Evolutionary conservation across 2,797 vertebrate species (phyloP).

Genomic region (Esox lucius): DNA sequence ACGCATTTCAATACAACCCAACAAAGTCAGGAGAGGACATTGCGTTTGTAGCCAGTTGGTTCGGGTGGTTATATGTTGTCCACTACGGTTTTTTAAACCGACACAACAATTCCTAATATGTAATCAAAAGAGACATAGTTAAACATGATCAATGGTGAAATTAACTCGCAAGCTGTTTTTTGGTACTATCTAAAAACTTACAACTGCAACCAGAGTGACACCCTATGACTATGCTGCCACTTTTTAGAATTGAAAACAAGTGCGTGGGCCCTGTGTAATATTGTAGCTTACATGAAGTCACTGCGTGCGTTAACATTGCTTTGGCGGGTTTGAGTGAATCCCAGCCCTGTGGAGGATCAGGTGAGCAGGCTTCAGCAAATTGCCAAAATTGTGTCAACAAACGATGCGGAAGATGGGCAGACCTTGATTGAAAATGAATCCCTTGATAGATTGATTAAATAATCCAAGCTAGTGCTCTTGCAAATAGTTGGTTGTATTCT

Average conservation of each 20-base stretch:
- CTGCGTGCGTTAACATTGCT: neutral
- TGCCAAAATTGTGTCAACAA: constrained; percentile 4
- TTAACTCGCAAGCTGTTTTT: too few species aligned
- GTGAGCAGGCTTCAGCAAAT: neutral
- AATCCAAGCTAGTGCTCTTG: neutral
- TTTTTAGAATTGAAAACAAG: too few species aligned
- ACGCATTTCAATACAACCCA: neutral
- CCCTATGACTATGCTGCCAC: too few species aligned
- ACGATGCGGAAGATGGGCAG: neutral
- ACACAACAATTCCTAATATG: neutral
- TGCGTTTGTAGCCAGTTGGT: neutral
- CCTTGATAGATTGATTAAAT: neutral
- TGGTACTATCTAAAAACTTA: too few species aligned
- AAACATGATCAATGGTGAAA: neutral
- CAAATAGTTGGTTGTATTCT: neutral
- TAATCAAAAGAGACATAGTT: neutral
- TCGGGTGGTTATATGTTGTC: neutral
- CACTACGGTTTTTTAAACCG: neutral
- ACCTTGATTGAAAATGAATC: neutral
- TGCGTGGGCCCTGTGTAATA: too few species aligned
- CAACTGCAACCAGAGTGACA: too few species aligned
- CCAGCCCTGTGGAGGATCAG: neutral
- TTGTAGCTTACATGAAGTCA: neutral
- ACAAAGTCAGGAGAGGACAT: neutral
- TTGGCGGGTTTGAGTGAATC: neutral